Evolutionary conservation across 2,797 vertebrate genomes (phyloP).

Genomic region (Galagoides demidoff): DNA sequence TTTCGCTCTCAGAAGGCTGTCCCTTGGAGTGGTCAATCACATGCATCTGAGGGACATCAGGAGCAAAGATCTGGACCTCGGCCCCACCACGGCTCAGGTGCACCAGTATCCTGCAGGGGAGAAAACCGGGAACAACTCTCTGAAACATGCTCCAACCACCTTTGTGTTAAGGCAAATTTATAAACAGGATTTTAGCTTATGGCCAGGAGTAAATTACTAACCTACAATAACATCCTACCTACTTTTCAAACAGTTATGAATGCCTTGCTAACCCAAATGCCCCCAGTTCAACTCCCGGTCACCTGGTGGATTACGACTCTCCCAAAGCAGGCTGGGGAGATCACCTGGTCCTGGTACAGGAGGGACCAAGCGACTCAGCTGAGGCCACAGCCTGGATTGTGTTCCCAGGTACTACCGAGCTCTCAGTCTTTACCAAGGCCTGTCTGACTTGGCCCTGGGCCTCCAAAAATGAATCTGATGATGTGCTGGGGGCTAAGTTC

Average conservation of each 20-base stretch:
- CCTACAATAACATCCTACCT: fast-evolving
- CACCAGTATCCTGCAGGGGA: slow-evolving; percentile 88
- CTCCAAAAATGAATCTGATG: neutral
- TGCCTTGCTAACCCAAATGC: neutral
- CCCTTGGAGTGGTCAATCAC: slow-evolving; percentile 92
- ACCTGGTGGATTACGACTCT: neutral
- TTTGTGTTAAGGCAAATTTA: fast-evolving
- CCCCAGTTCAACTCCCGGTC: neutral
- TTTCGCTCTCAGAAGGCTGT: slow-evolving; percentile 87
- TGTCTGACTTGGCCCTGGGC: fast-evolving
- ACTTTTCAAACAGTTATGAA: neutral
- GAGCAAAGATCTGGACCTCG: slow-evolving; percentile 92
- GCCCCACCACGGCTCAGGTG: slow-evolving; percentile 92
- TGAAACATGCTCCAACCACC: neutral
- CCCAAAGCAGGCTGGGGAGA: no score
- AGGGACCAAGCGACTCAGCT: fast-evolving
- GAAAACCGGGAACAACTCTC: neutral
- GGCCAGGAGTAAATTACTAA: fast-evolving
- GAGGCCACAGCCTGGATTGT: neutral
- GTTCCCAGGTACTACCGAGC: neutral
- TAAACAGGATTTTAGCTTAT: neutral
- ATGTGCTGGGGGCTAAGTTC: no score
- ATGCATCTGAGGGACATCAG: slow-evolving; percentile 91
- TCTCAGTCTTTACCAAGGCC: no score
- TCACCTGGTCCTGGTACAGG: no score